Evolutionary conservation across 2,113 vertebrate species (phyloP).

Genomic region (Dicerorhinus sumatrensis): DNA sequence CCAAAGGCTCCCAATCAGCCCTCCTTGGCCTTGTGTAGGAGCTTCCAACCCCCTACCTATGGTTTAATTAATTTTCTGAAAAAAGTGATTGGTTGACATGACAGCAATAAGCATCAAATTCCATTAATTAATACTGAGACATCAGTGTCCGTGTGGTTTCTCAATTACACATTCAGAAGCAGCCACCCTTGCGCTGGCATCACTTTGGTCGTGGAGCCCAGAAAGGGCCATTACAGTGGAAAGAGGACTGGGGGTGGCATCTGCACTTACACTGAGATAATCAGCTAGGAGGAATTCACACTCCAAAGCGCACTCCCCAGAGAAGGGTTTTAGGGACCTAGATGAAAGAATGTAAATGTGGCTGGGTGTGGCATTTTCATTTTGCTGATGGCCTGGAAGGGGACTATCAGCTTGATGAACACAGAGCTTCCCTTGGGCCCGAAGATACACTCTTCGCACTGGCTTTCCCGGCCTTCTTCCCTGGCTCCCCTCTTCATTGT

Average conservation of each 20-base stretch:
- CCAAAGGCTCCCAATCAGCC: not conserved
- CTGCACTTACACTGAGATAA: not conserved
- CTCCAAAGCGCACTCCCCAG: not conserved
- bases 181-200: not conserved
- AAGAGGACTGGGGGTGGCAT: not conserved
- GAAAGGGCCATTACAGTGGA: not conserved
- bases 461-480: slow-evolving; percentile 29
- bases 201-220: not conserved
- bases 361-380: slow-evolving; percentile 55
- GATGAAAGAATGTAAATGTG: not conserved
- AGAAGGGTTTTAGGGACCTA: slow-evolving; percentile 10
- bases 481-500: not conserved
- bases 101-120: slow-evolving; percentile 75
- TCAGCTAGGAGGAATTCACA: slow-evolving; percentile 6
- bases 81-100: slow-evolving; percentile 73
- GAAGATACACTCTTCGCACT: slow-evolving; percentile 41
- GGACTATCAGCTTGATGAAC: slow-evolving; percentile 56
- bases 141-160: not conserved
- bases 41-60: slow-evolving; percentile 41
- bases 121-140: slow-evolving; percentile 69
- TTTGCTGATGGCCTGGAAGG: slow-evolving; percentile 67
- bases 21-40: not conserved
- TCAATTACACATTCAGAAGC: slow-evolving; percentile 59
- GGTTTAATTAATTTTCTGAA: slow-evolving; percentile 74
- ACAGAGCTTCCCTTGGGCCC: slow-evolving; percentile 76